Evolutionary conservation across 2,888 invertebrate species (phyloP).

Genomic region (Synergus japonicus): DNA sequence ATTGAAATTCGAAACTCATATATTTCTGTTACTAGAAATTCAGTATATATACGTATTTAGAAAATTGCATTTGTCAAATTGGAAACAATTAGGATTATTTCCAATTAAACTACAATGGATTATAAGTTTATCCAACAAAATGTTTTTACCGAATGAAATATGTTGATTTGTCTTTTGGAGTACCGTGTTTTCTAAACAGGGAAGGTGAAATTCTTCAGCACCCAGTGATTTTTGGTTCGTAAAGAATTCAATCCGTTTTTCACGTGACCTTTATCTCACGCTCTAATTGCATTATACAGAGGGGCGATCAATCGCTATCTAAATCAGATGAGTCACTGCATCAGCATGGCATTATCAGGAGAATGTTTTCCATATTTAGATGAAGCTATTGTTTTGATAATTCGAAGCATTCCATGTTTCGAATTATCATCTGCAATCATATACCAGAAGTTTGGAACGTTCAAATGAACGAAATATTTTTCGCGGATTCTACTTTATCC

Average conservation of each 20-base stretch:
- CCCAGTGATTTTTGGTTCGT: constrained; percentile 1
- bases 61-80: neutral
- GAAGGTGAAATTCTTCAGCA: neutral
- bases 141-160: neutral
- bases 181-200: neutral
- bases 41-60: neutral
- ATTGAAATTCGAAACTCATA: constrained; percentile 25
- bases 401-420: neutral
- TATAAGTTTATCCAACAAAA: neutral
- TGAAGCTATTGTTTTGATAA: constrained; percentile 17
- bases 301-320: constrained; percentile 30
- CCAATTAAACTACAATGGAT: neutral
- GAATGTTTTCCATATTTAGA: constrained; percentile 20
- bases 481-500: too few relatives aligned
- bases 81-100: neutral
- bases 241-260: constrained; percentile 29
- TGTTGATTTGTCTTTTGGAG: neutral
- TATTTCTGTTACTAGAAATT: constrained; percentile 2
- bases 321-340: constrained; percentile 31
- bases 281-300: constrained; percentile 30
- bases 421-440: constrained; percentile 5
- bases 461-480: too few relatives aligned
- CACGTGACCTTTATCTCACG: constrained; percentile 38
- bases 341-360: neutral
- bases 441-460: too few relatives aligned